phyloP scores from a whole-genome alignment of 2,797 vertebrate genomes.

The Enoplosus armatus region DNA sequence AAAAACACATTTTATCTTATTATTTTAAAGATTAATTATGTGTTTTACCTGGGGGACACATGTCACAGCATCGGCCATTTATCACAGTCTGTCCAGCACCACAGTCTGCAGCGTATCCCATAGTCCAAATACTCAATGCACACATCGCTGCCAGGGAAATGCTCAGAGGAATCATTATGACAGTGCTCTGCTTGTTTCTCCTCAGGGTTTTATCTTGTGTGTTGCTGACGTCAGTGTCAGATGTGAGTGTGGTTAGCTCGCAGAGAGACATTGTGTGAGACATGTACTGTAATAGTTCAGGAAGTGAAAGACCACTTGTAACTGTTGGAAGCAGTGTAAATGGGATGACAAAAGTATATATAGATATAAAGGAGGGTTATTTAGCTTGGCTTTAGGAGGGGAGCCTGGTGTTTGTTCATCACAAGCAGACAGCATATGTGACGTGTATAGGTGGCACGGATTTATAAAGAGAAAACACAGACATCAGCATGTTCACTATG shows the following conservation, averaged over 20 bases:
- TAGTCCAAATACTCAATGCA: conserved; percentile 32
- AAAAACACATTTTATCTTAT: neutral
- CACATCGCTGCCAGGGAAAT: conserved; percentile 10
- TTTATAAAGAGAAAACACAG: neutral
- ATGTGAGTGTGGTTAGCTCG: conserved; percentile 20
- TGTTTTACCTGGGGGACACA: conserved; percentile 78
- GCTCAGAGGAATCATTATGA: conserved; percentile 60
- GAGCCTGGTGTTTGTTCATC: neutral
- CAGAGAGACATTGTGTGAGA: neutral
- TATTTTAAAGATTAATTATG: neutral
- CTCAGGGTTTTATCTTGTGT: conserved; percentile 55
- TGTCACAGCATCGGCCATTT: conserved; percentile 63
- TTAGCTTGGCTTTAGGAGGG: neutral
- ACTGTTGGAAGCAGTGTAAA: too few relatives aligned
- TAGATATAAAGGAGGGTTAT: neutral
- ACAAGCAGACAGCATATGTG: neutral
- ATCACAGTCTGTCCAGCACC: fast-evolving
- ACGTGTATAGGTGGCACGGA: neutral
- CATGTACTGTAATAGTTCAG: neutral
- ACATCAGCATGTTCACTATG: neutral
- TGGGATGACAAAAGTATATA: neutral
- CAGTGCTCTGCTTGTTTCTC: neutral
- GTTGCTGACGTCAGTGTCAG: conserved; percentile 56
- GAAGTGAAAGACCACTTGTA: conserved; percentile 64
- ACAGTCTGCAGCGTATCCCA: conserved; percentile 26